Evolutionary conservation across 2,888 invertebrate genomes (phyloP), one percentile per base, ranked within the genome.

Genomic region (Cryptus viduatorius): DNA sequence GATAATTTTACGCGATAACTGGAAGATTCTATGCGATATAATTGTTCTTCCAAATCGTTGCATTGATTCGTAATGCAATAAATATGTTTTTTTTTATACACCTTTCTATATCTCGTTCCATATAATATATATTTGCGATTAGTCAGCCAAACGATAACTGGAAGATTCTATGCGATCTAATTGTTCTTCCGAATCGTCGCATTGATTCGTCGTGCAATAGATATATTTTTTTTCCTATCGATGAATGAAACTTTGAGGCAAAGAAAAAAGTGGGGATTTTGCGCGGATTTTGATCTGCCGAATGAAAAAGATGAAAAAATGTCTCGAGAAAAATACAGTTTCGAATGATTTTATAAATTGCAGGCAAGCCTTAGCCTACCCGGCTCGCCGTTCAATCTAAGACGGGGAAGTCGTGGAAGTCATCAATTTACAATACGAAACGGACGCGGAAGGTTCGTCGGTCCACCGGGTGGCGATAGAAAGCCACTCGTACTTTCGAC

Each of bases 291-390:
- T 46, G 42, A 44, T 37, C 19, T 46, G 61, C 10, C 46, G 48
- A 77, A 65, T 56, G 19, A 14, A 59, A 59, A 12, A 53, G 24
- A 48, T 29, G 53, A 59, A 24, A 12, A 53, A 31, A 48, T 29
- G 53, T 29, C 7, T 64, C 42, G 44, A 72, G 67, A 24, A 73
- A 73, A 29, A 71, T 71, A 75, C 19, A 82, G 67, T 37, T 61
- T 78, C n/a, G 50, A 68, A 77, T 65, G 44, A 77, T 81, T 90
- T 89, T 85, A 88, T 85, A 88, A 87, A 89, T 91, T 94, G 92
- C 96, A 99, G 98, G 98, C 98, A 93, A 99, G 98, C 94, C 96
- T 98, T 94, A 99, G 98, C 94, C 96, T 99, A 94, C 99, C 99
- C 92, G 98, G 98, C 91, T 99, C 99, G 90, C 99, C 99, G 90